These are phyloP conservation scores for Macrobrachium nipponense DNA, from an alignment of 1,140 invertebrate species.

Conservation along the genomic window DNA sequence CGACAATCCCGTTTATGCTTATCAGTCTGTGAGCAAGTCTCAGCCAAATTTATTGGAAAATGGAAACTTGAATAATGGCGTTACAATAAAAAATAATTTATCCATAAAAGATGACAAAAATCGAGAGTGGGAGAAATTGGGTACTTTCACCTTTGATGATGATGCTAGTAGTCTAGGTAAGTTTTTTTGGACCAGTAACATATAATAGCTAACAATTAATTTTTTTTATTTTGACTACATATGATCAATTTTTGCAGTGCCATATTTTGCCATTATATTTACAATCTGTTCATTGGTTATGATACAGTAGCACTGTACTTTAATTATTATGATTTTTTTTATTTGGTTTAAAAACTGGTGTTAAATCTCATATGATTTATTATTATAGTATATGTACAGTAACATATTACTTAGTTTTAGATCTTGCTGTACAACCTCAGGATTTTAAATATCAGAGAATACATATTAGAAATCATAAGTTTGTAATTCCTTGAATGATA, in stretches of 20 bases:
- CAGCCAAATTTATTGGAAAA: constrained; percentile 59
- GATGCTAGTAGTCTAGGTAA: constrained; percentile 62
- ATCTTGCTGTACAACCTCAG: no score
- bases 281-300: no score
- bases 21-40: constrained; percentile 63
- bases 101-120: constrained; percentile 63
- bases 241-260: neutral
- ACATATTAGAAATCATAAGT: no score
- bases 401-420: no score
- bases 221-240: neutral
- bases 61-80: constrained; percentile 58
- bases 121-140: constrained; percentile 63
- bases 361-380: no score
- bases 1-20: constrained; percentile 90
- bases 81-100: constrained; percentile 64
- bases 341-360: no score
- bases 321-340: no score
- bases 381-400: no score
- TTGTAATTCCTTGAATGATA: no score
- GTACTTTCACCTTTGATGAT: constrained; percentile 64
- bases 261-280: neutral
- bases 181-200: neutral
- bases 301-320: no score
- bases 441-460: no score
- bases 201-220: neutral